A percentile compares a stretch with the other conserved stretches of the same genome.
Conservation (phyloP, 2,113 vertebrate species). For the Nyctibius bracteatus region DNA sequence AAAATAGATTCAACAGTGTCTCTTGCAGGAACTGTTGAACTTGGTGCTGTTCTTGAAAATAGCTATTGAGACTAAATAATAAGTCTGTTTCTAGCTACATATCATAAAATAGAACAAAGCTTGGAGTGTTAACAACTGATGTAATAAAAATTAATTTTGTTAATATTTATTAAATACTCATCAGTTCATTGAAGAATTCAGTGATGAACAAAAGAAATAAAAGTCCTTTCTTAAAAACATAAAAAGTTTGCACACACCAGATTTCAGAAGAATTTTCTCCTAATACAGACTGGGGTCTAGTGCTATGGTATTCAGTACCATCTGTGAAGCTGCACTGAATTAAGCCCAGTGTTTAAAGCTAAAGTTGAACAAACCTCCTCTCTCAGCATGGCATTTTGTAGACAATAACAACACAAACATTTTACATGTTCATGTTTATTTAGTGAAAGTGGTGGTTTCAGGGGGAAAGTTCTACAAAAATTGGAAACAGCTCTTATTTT, state of each 20-base stretch:
- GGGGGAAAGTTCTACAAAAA: neutral
- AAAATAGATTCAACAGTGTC: neutral
- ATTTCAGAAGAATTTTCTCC: neutral
- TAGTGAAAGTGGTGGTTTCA: neutral
- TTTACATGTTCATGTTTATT: neutral
- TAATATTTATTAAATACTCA: neutral
- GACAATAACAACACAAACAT: neutral
- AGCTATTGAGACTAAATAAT: neutral
- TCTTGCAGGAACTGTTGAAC: neutral
- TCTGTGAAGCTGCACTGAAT: neutral
- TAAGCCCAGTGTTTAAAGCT: neutral
- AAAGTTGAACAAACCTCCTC: neutral
- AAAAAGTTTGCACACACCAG: neutral
- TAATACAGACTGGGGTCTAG: neutral
- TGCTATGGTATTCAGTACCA: neutral
- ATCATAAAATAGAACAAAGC: neutral
- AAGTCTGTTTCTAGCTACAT: neutral
- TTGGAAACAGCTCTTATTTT: neutral
- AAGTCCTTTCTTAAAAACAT: neutral
- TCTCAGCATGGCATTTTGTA: neutral
- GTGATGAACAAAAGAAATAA: neutral
- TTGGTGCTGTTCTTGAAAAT: neutral
- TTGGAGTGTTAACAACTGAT: rapidly evolving
- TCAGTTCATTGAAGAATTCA: neutral
- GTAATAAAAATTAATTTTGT: neutral